These are phyloP conservation scores for Apteryx owenii DNA, from an alignment of 2,113 vertebrate genomes.

Conservation along the genomic window DNA sequence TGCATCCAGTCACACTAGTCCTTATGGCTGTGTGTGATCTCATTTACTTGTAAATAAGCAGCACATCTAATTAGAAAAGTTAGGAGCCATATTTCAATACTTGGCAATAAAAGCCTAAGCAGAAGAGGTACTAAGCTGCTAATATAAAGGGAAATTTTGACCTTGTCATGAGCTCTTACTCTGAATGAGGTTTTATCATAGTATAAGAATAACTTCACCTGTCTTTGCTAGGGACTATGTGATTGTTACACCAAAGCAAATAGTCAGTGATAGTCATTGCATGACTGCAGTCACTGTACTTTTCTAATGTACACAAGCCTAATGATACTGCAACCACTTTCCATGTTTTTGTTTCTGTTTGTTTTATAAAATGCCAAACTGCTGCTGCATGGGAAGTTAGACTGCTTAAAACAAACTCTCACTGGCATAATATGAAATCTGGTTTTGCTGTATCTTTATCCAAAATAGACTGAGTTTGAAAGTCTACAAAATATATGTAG, in stretches of 20 bases:
- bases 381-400: neutral
- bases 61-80: neutral
- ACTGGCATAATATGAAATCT: neutral
- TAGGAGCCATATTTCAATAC: neutral
- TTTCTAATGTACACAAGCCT: neutral
- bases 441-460: neutral
- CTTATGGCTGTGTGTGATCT: neutral
- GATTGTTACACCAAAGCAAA: neutral
- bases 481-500: neutral
- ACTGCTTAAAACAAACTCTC: neutral
- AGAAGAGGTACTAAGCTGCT: neutral
- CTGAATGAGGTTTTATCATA: neutral
- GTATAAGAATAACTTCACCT: neutral
- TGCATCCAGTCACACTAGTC: rapidly evolving
- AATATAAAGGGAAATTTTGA: neutral
- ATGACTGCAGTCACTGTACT: neutral
- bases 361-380: neutral
- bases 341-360: neutral
- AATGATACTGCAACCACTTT: neutral
- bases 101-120: neutral
- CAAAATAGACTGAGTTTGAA: neutral
- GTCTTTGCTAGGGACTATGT: neutral
- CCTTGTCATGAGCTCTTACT: neutral
- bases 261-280: neutral
- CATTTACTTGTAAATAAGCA: neutral